Conservation (phyloP, 2,888 invertebrate genomes). For the Protodeltote pygarga region DNA sequence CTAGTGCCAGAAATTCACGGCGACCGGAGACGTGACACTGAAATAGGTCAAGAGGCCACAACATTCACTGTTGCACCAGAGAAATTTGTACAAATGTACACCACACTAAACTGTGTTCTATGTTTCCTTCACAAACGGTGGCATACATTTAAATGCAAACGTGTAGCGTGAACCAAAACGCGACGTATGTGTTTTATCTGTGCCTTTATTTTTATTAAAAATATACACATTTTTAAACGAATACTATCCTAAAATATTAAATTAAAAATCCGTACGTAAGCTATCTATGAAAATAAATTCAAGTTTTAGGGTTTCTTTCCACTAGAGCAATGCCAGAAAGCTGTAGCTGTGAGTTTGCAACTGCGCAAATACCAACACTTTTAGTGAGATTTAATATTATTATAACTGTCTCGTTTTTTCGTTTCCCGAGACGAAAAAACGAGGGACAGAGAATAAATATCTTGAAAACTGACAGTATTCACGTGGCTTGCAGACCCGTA, state of each 20-base stretch:
- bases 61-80: conserved; percentile 58
- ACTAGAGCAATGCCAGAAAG: too few relatives aligned
- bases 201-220: conserved; percentile 6
- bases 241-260: background rate
- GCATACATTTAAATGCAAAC: conserved; percentile 47
- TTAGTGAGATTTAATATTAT: too few relatives aligned
- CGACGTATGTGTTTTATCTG: conserved; percentile 20
- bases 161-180: conserved; percentile 28
- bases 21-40: conserved; percentile 58
- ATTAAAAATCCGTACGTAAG: background rate
- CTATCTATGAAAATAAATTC: conserved; percentile 2
- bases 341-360: too few relatives aligned
- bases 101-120: conserved; percentile 39
- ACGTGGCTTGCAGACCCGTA: too few relatives aligned
- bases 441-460: too few relatives aligned
- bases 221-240: background rate
- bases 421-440: too few relatives aligned
- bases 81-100: conserved; percentile 71
- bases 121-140: conserved; percentile 27
- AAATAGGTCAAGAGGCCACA: conserved; percentile 73
- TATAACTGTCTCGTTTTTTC: too few relatives aligned
- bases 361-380: too few relatives aligned
- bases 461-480: too few relatives aligned
- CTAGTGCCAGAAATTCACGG: conserved; percentile 37
- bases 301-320: background rate